Conservation (phyloP, 2,113 vertebrate genomes). For the Engraulis encrasicolus region DNA sequence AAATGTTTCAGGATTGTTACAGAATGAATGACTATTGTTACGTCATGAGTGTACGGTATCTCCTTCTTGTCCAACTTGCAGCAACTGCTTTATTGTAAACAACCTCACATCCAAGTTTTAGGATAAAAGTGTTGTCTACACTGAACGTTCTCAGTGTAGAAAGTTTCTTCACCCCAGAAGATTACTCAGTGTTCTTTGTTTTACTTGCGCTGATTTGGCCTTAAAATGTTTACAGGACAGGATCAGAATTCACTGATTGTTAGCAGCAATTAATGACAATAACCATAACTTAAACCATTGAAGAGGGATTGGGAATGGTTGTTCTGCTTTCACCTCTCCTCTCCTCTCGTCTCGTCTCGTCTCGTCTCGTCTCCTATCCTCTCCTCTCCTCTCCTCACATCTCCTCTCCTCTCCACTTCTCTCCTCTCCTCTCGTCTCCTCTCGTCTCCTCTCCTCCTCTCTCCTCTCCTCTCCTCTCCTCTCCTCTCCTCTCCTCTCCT, state of each 20-base stretch:
- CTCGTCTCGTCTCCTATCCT: not conserved
- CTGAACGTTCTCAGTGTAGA: not conserved
- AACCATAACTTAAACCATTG: not conserved
- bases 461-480: too few relatives aligned
- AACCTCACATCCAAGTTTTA: not conserved
- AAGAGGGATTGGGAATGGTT: not conserved
- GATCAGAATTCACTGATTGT: not conserved
- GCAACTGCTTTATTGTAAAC: too few relatives aligned
- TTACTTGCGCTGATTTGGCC: not conserved
- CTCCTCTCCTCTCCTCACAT: not conserved
- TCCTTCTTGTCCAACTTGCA: not conserved
- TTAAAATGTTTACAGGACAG: not conserved
- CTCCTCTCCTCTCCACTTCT: not conserved
- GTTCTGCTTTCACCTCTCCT: too few relatives aligned
- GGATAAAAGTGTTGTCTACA: not conserved
- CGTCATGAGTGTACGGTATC: too few relatives aligned
- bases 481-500: not conserved
- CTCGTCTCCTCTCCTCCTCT: too few relatives aligned
- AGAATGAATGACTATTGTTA: too few relatives aligned
- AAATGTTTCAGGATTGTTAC: too few relatives aligned
- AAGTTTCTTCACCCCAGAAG: not conserved
- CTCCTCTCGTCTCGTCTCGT: too few relatives aligned
- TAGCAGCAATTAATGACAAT: slow-evolving; percentile 4
- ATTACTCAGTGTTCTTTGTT: not conserved
- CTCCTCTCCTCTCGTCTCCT: too few relatives aligned